Evolutionary conservation across 1,140 invertebrate species (phyloP).

Genomic region (Ceratosolen fusciceps): DNA sequence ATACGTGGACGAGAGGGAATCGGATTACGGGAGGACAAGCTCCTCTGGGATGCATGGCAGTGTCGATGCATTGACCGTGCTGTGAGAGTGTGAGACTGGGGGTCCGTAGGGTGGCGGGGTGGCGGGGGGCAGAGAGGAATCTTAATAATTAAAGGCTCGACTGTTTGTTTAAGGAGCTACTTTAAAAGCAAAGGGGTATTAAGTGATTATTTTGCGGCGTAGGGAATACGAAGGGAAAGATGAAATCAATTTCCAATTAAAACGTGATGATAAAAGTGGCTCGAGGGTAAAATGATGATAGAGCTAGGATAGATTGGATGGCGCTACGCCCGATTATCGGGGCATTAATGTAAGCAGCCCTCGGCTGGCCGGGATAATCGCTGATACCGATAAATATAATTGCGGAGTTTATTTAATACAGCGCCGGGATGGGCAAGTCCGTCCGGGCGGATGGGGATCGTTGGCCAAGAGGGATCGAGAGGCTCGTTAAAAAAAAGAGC

Average conservation of each 20-base stretch:
- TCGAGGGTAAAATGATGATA: neutral
- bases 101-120: too few relatives aligned
- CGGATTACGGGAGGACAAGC: too few relatives aligned
- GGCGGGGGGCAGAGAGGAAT: neutral
- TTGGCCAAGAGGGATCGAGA: neutral
- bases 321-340: neutral
- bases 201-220: neutral
- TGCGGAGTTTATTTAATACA: slow-evolving; percentile 4
- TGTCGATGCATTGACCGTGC: too few relatives aligned
- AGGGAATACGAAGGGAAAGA: neutral
- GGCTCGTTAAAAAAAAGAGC: neutral
- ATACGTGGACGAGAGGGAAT: too few relatives aligned
- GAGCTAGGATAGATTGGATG: neutral
- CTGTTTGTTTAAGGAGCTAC: neutral
- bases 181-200: neutral
- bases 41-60: too few relatives aligned
- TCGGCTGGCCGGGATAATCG: neutral
- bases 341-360: neutral
- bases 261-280: neutral
- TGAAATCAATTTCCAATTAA: neutral
- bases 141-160: neutral
- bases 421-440: too few relatives aligned
- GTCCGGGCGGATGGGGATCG: too few relatives aligned
- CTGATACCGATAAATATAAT: slow-evolving; percentile 29
- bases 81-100: too few relatives aligned